phyloP scores from a whole-genome alignment of 2,888 invertebrate genomes.

The Hypolimnas misippus region DNA sequence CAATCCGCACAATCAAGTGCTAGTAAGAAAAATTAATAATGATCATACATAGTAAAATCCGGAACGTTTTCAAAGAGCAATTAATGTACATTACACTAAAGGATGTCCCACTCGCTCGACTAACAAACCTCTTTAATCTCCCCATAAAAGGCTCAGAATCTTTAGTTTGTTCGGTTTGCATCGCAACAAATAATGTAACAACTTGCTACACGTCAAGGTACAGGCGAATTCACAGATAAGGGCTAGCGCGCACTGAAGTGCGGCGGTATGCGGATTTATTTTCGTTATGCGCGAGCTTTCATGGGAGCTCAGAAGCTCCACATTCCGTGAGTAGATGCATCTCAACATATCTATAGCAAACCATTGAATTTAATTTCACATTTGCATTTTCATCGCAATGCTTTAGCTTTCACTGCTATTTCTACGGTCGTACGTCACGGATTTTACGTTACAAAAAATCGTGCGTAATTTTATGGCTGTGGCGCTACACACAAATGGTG shows the following conservation, averaged over 20 bases:
- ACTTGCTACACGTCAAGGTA: slow-evolving; percentile 49
- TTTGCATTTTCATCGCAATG: no score
- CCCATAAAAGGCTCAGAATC: slow-evolving; percentile 52
- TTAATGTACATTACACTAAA: slow-evolving; percentile 32
- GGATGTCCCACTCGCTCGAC: slow-evolving; percentile 18
- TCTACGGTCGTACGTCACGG: no score
- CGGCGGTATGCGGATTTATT: no score
- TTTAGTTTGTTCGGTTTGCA: slow-evolving; percentile 46
- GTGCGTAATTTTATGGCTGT: background rate
- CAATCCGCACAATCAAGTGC: slow-evolving; percentile 4
- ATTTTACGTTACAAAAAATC: no score
- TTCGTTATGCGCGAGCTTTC: no score
- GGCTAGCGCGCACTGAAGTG: no score
- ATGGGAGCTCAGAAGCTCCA: no score
- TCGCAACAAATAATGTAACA: slow-evolving; percentile 61
- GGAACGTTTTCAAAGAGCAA: slow-evolving; percentile 36
- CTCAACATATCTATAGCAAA: no score
- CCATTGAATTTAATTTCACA: no score
- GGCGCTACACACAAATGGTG: background rate
- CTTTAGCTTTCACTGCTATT: no score
- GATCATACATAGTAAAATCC: background rate
- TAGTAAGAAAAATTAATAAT: background rate
- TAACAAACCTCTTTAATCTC: slow-evolving; percentile 47
- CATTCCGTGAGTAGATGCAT: no score
- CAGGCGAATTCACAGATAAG: slow-evolving; percentile 34